These are phyloP conservation scores for Telenomus remus DNA, from an alignment of 1,140 invertebrate genomes.

Conservation along the genomic window DNA sequence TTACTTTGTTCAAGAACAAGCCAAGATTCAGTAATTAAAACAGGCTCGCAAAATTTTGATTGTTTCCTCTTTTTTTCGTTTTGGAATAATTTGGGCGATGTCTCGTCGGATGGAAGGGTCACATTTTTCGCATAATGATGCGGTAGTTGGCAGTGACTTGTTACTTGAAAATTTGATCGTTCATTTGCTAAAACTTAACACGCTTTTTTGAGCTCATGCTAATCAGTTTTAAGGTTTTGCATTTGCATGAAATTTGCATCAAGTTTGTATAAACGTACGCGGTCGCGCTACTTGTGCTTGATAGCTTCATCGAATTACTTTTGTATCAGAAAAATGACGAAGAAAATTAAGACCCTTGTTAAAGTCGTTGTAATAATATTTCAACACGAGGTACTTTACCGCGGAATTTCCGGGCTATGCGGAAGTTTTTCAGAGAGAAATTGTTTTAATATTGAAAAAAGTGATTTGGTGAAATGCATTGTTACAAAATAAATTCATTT, in stretches of 20 bases:
- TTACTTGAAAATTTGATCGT: conserved; percentile 14
- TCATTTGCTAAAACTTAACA: conserved; percentile 19
- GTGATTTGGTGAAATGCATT: too few species aligned
- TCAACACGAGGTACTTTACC: background rate
- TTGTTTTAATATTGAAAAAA: too few species aligned
- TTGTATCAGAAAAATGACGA: conserved; percentile 13
- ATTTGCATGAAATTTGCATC: conserved; percentile 39
- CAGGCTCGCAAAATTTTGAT: too few species aligned
- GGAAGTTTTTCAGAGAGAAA: too few species aligned
- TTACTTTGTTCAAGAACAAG: too few species aligned
- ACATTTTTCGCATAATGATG: background rate
- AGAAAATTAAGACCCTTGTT: background rate
- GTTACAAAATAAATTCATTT: too few species aligned
- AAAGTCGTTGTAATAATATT: background rate
- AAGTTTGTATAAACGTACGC: conserved; percentile 24
- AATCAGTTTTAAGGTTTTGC: conserved; percentile 22
- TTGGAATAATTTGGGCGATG: too few species aligned
- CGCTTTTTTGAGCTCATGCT: conserved; percentile 23
- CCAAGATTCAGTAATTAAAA: too few species aligned
- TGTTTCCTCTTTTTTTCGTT: too few species aligned
- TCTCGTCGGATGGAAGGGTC: too few species aligned
- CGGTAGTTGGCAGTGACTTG: conserved; percentile 10
- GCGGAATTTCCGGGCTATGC: too few species aligned
- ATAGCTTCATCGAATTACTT: conserved; percentile 18
- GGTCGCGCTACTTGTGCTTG: conserved; percentile 14